A percentile compares a stretch with the other conserved stretches of the same genome.
Conservation (phyloP, 1,140 invertebrate genomes). For the Drosophila pallidifrons region DNA sequence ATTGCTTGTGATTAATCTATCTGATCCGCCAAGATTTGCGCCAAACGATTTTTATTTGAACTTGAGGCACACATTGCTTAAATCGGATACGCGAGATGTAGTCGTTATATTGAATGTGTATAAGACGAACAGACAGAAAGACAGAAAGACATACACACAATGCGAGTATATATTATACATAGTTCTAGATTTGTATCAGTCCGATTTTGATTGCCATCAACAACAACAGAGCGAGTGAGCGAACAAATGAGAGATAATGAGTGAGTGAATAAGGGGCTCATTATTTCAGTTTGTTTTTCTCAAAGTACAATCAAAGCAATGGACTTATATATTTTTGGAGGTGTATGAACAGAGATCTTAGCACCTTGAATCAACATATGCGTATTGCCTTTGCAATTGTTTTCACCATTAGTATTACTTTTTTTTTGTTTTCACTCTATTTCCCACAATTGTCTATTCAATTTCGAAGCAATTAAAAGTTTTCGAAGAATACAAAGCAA, state of each 20-base stretch:
- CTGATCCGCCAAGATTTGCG: slow-evolving; percentile 66
- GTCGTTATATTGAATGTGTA: slow-evolving; percentile 12
- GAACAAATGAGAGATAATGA: slow-evolving; percentile 3
- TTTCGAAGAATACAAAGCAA: slow-evolving; percentile 72
- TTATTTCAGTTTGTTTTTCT: slow-evolving; percentile 45
- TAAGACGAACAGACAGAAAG: neutral
- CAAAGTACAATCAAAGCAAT: slow-evolving; percentile 52
- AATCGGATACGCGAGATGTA: slow-evolving; percentile 42
- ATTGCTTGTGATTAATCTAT: slow-evolving; percentile 80
- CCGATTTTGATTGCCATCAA: slow-evolving; percentile 64
- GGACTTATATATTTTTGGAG: slow-evolving; percentile 17
- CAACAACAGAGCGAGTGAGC: neutral
- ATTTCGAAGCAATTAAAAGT: slow-evolving; percentile 77
- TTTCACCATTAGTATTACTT: slow-evolving; percentile 3
- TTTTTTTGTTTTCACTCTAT: slow-evolving; percentile 21
- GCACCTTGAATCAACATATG: slow-evolving; percentile 25
- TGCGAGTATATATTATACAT: slow-evolving; percentile 4
- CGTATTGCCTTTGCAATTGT: slow-evolving; percentile 33
- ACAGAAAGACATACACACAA: slow-evolving; percentile 4
- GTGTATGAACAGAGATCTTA: slow-evolving; percentile 35
- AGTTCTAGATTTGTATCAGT: slow-evolving; percentile 40
- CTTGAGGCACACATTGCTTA: slow-evolving; percentile 62
- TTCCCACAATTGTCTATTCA: slow-evolving; percentile 71
- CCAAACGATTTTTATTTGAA: slow-evolving; percentile 80
- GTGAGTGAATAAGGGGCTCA: neutral